Percentiles rank a stretch among this genome's conserved stretches.
These are phyloP conservation scores for Tolmerus cingulatus DNA, from an alignment of 2,888 invertebrate species.

Conservation along the genomic window DNA sequence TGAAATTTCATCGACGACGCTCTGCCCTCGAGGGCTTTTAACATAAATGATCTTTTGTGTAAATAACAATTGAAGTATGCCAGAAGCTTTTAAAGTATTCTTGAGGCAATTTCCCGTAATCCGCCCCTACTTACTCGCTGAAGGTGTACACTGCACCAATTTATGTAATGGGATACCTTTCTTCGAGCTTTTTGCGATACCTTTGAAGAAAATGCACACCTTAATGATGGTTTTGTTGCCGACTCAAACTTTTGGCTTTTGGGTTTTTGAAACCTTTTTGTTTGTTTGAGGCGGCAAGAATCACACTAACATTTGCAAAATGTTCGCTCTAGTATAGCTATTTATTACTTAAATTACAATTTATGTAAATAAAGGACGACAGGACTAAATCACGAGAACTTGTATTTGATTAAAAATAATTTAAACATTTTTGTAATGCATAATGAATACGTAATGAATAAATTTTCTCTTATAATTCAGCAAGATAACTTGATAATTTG, in stretches of 20 bases:
- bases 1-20: slow-evolving; percentile 26
- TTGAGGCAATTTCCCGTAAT: slow-evolving; percentile 28
- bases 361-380: too few species aligned
- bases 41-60: slow-evolving; percentile 35
- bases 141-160: slow-evolving; percentile 3
- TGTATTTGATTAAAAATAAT: too few species aligned
- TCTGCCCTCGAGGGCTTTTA: slow-evolving; percentile 33
- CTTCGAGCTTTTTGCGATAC: not conserved
- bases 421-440: too few species aligned
- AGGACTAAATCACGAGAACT: too few species aligned
- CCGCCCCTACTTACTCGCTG: not conserved
- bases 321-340: not conserved
- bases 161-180: slow-evolving; percentile 20
- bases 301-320: not conserved
- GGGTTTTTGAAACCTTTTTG: not conserved
- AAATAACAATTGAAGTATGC: slow-evolving; percentile 33
- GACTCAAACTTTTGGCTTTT: not conserved
- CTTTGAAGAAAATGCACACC: not conserved
- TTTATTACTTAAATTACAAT: too few species aligned
- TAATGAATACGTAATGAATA: too few species aligned
- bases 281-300: not conserved
- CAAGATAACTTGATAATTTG: too few species aligned
- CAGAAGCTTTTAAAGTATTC: slow-evolving; percentile 17
- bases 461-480: too few species aligned
- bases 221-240: not conserved